phyloP scores from a whole-genome alignment of 1,140 invertebrate species.

The Bathynomus jamesi region DNA sequence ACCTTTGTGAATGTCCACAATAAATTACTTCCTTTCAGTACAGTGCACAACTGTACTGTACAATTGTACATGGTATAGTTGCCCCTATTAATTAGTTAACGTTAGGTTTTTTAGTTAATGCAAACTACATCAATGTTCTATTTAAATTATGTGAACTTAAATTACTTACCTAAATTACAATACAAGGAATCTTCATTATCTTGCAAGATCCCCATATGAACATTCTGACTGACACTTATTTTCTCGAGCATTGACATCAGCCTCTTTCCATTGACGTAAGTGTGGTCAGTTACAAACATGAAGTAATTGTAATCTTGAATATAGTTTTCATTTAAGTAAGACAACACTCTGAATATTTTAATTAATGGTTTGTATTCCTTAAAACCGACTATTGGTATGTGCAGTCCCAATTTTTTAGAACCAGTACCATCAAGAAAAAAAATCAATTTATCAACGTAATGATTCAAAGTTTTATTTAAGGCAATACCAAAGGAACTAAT shows the following conservation, averaged over 20 bases:
- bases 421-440: slow-evolving; percentile 64
- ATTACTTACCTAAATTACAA: slow-evolving; percentile 21
- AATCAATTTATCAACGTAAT: slow-evolving; percentile 66
- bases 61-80: no score
- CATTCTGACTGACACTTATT: slow-evolving; percentile 70
- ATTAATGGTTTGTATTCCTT: slow-evolving; percentile 41
- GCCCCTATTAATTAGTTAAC: no score
- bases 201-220: slow-evolving; percentile 58
- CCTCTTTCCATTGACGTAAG: slow-evolving; percentile 65
- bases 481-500: slow-evolving; percentile 62
- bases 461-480: slow-evolving; percentile 68
- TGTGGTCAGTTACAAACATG: slow-evolving; percentile 70
- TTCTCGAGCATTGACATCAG: slow-evolving; percentile 60
- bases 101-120: no score
- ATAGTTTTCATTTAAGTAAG: slow-evolving; percentile 82
- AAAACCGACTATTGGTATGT: slow-evolving; percentile 42
- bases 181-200: slow-evolving; percentile 22
- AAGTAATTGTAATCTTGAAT: slow-evolving; percentile 83
- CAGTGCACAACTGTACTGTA: no score
- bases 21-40: no score
- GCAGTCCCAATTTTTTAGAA: slow-evolving; percentile 50
- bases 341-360: slow-evolving; percentile 55
- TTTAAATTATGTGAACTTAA: no score
- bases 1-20: no score
- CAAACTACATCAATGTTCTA: no score